Conservation (phyloP, 2,797 vertebrate genomes). For the Florisuga fusca region DNA sequence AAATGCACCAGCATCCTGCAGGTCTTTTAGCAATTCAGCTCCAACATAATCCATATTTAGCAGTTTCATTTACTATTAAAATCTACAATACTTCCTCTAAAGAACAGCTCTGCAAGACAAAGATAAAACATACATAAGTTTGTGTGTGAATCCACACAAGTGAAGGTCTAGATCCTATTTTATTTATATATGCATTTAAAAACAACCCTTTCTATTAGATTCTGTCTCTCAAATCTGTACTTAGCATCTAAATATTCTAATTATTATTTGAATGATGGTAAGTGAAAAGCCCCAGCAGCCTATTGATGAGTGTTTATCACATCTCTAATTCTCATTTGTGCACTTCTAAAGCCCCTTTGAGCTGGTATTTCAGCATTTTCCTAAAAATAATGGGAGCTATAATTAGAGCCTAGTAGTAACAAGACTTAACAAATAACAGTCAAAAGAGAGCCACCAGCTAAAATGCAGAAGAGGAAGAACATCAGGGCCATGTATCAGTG, state of each 20-base stretch:
- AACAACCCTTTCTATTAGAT: conserved; percentile 4
- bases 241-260: conserved; percentile 69
- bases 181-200: conserved; percentile 4
- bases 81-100: conserved; percentile 26
- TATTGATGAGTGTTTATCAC: conserved; percentile 54
- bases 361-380: conserved; percentile 42
- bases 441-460: conserved; percentile 34
- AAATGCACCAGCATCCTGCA: not conserved
- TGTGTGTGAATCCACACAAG: conserved; percentile 8
- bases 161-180: conserved; percentile 25
- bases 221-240: conserved; percentile 42
- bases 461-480: conserved; percentile 15
- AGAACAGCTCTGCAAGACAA: conserved; percentile 48
- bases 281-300: conserved; percentile 51
- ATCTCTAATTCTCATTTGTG: conserved; percentile 58
- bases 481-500: conserved; percentile 6
- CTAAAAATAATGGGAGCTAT: conserved; percentile 60
- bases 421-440: conserved; percentile 52
- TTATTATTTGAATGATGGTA: conserved; percentile 61
- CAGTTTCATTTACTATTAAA: conserved; percentile 59
- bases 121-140: conserved; percentile 32
- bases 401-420: conserved; percentile 57
- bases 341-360: conserved; percentile 49
- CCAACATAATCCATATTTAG: conserved; percentile 60
- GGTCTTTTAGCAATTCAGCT: conserved; percentile 24